Evolutionary conservation across 2,113 vertebrate species (phyloP).

Genomic region (Halcyon malimbica): DNA sequence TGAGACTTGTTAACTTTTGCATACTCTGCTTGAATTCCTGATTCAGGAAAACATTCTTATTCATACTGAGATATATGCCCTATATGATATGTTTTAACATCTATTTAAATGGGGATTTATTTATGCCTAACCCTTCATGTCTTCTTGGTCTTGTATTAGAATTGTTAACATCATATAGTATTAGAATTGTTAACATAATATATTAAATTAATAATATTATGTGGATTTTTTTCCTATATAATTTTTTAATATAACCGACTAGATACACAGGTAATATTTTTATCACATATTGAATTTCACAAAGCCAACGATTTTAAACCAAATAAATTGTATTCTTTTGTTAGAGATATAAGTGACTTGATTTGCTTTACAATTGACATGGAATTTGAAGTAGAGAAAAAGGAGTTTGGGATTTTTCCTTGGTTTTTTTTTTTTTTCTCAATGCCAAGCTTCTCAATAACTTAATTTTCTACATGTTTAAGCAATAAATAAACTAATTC

Average conservation of each 20-base stretch:
- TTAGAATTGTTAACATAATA: not conserved
- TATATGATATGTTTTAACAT: not conserved
- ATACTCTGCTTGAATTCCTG: not conserved
- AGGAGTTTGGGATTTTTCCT: rapidly evolving
- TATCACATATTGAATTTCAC: not conserved
- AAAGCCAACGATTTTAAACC: not conserved
- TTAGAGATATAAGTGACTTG: not conserved
- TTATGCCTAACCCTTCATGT: not conserved
- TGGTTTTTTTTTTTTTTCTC: not conserved
- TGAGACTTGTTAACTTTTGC: not conserved
- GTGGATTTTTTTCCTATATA: not conserved
- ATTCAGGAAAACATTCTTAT: not conserved
- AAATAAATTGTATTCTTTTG: not conserved
- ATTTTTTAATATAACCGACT: not conserved
- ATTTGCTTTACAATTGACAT: not conserved
- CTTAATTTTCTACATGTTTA: conserved; percentile 46
- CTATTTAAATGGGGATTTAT: not conserved
- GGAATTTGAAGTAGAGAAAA: not conserved
- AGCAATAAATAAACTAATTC: conserved; percentile 10
- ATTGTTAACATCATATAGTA: not conserved
- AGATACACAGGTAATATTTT: not conserved
- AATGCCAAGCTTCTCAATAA: not conserved
- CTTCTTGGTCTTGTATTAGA: not conserved
- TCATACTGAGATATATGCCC: not conserved
- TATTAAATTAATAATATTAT: not conserved